Percentiles rank a stretch among this genome's conserved stretches.
Conservation (phyloP, 2,888 invertebrate genomes). For the Platycheirus rosarum region DNA sequence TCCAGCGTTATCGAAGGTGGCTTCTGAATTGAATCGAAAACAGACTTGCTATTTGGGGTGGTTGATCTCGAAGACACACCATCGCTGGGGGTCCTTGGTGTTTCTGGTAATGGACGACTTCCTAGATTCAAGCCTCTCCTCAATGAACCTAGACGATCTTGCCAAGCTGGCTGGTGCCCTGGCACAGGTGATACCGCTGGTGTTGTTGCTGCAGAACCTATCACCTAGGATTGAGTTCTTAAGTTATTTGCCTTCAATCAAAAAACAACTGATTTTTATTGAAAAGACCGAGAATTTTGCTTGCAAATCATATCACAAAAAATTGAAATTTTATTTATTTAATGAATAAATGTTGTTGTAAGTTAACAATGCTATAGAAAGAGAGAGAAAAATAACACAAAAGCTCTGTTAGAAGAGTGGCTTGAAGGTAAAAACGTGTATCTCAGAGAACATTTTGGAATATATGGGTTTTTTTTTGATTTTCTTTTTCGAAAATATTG, state of each 20-base stretch:
- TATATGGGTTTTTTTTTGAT: slow-evolving; percentile 9
- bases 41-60: slow-evolving; percentile 80
- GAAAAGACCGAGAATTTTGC: slow-evolving; percentile 50
- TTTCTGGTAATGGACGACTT: slow-evolving; percentile 84
- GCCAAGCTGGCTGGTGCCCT: slow-evolving; percentile 76
- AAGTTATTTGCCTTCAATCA: slow-evolving; percentile 68
- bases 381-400: neutral
- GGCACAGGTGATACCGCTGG: slow-evolving; percentile 76
- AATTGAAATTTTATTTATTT: slow-evolving; percentile 29
- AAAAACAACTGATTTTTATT: slow-evolving; percentile 50
- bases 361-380: slow-evolving; percentile 61
- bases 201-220: slow-evolving; percentile 70
- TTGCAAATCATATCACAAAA: slow-evolving; percentile 2
- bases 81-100: slow-evolving; percentile 82
- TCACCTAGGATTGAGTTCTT: slow-evolving; percentile 76
- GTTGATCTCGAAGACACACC: slow-evolving; percentile 80
- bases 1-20: slow-evolving; percentile 82
- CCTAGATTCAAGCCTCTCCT: slow-evolving; percentile 76
- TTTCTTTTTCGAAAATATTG: slow-evolving; percentile 13
- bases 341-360: slow-evolving; percentile 26
- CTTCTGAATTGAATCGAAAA: slow-evolving; percentile 81
- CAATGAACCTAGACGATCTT: slow-evolving; percentile 77
- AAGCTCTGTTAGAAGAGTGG: slow-evolving; percentile 24
- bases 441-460: slow-evolving; percentile 53
- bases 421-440: slow-evolving; percentile 60